Evolutionary conservation across 2,888 invertebrate species (phyloP), one percentile per base, ranked within the genome.

Genomic region (Drosophila fungiperda): DNA sequence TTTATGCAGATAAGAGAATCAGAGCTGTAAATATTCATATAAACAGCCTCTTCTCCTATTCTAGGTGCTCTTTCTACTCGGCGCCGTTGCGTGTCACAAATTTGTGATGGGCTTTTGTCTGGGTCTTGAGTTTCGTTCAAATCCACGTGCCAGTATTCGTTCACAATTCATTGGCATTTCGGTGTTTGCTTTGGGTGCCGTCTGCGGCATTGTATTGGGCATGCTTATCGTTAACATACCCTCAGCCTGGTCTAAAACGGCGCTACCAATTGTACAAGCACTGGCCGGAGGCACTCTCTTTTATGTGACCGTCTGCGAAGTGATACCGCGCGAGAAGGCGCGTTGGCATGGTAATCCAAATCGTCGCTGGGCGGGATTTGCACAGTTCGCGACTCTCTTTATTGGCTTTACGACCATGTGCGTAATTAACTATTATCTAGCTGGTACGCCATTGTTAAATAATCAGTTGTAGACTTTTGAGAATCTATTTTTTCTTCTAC

Each of bases 81-180:
- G 94, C 20, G 97, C 96, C 9, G 96, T 97, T 2, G 95, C 96
- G 0, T 95, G 96, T 5, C 97, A 97, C 93, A 97, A 97, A 93
- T 95, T 96, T 80, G 96, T 97, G 20, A 96, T 97, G 62, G 96
- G 96, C 1, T 97, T 97, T 93, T 97, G 97, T 82, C 94, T 97
- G 54, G 97, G 97, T 0, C 94, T 96, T 0, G 97, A 97, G 92
- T 93, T 97, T 66, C 94, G 94, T 50, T 94, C 94, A n/a, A 94
- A 94, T 81, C 91, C 94, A 26, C 85, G 83, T 36, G 75, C 92
- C 4, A 91, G 73, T 35, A 49, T 92, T 33, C 89, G 90, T 63
- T 87, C 91, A 1, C 95, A 96, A 75, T 93, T 96, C 26, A 79
- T 94, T 11, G 95, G 95, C 52, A 94, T 96, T 60, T 87, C 93